Evolutionary conservation across 53 echinoderm and acorn worm species (phyloP).

Genomic region (Paelopatides confundens): DNA sequence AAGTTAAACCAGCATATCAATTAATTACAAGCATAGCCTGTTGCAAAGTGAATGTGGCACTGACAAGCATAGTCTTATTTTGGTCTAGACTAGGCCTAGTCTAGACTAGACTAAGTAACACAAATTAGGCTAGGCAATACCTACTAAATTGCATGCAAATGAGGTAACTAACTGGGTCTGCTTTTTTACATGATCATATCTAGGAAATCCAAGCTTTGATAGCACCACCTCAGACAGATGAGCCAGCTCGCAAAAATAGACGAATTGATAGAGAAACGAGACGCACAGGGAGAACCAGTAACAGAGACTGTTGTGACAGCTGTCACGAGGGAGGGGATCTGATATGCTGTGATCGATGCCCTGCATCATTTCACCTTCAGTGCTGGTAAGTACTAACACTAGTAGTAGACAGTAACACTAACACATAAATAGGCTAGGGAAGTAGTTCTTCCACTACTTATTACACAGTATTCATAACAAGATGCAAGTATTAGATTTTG

Average conservation of each 20-base stretch:
- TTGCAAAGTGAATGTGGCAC: no score
- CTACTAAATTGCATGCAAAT: no score
- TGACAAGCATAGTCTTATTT: no score
- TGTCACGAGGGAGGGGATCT: constrained; percentile 96
- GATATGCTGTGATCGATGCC: constrained; percentile 96
- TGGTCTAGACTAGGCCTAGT: no score
- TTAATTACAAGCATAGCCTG: no score
- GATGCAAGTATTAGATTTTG: no score
- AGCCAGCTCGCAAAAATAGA: constrained; percentile 86
- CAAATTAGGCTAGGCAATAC: no score
- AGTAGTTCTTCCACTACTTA: neutral
- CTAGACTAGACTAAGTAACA: no score
- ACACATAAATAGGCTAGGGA: neutral
- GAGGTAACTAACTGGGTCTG: no score
- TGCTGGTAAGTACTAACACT: constrained; percentile 89
- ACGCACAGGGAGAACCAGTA: constrained; percentile 83
- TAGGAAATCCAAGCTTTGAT: constrained; percentile 96
- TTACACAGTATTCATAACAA: neutral
- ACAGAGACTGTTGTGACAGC: constrained; percentile 96
- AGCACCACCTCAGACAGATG: constrained; percentile 93
- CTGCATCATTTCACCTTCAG: constrained; percentile 92
- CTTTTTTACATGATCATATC: neutral
- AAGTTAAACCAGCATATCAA: no score
- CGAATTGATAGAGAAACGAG: constrained; percentile 75
- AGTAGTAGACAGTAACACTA: no score